phyloP scores from a whole-genome alignment of 2,113 vertebrate genomes.

The Lasiurus cinereus region DNA sequence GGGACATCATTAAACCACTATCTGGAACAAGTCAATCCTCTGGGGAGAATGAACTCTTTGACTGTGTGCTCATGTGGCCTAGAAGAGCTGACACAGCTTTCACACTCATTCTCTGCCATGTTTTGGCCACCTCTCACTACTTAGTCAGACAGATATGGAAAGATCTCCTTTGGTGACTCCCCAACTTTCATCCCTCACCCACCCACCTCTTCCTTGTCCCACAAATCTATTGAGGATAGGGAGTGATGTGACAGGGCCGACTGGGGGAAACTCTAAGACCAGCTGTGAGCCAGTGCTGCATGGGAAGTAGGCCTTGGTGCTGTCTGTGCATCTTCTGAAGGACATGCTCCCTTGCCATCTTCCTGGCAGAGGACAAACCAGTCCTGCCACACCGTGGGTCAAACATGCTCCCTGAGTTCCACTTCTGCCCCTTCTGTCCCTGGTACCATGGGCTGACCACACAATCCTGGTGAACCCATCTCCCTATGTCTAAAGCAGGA shows the following conservation, averaged over 20 bases:
- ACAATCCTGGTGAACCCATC: not conserved
- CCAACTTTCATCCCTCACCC: not conserved
- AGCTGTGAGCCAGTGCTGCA: not conserved
- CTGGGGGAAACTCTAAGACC: not conserved
- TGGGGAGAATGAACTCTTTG: too few species aligned
- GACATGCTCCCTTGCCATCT: accelerated
- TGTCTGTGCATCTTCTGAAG: too few species aligned
- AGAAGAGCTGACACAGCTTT: not conserved
- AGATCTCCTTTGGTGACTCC: not conserved
- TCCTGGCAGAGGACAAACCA: not conserved
- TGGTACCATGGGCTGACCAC: not conserved
- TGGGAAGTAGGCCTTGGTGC: too few species aligned
- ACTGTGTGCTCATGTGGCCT: not conserved
- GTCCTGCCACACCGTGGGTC: not conserved
- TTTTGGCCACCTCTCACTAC: not conserved
- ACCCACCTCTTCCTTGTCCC: not conserved
- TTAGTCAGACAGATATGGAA: not conserved
- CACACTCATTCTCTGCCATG: not conserved
- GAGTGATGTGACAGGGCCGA: not conserved
- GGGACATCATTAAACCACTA: not conserved
- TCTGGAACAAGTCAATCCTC: not conserved
- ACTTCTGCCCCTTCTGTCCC: not conserved
- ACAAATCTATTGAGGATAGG: not conserved
- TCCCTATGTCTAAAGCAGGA: not conserved
- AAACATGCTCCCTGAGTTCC: not conserved